Base-by-base conservation (phyloP, 2,113 vertebrate species). In the Phalacrocorax pelagicus region DNA sequence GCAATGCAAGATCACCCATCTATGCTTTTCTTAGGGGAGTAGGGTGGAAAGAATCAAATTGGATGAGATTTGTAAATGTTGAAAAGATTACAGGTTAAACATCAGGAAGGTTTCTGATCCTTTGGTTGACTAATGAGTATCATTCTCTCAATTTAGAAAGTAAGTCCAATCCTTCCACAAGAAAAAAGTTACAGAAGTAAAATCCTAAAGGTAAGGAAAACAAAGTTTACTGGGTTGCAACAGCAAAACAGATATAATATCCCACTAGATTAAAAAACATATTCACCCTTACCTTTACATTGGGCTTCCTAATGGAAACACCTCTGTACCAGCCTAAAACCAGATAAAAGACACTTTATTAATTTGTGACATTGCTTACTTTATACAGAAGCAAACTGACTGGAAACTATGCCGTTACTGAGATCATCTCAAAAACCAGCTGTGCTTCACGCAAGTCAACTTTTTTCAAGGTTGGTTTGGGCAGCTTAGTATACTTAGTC, bases 271-370 rank as follows among this genome's bases (percentile, higher is more conserved):
- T 32, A 47, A 72, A 75, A 86, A 42, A 44, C 4, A 2, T 21
- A 55, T 44, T 88, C 29, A 58, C 8, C 22, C 95, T 98, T 98
- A 99, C 99, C 99, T 99, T 99, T 90, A 99, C 96, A 63, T 98
- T 99, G 42, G 99, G 99, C 95, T 98, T 99, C 98, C 98, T 99
- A 63, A 98, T 98, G 34, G 99, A 99, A 97, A 99, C 98, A 80
- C 99, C 99, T 98, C 99, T 97, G 98, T 98, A 99, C 99, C 99
- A 99, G 88, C 99, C 99, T 99, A 97, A 83, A 99, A 99, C 6
- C 94, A 91, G 88, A 97, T 11, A 73, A 93, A 97, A 72, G 65
- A 92, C 36, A 75, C 4, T 3, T 12, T 22, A 81, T 96, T 97
- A 95, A 93, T 80, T 66, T 61, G 75, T 63, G 63, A 17, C 58